Evolutionary conservation across 2,797 vertebrate genomes (phyloP).

Genomic region (Hemibagrus guttatus): DNA sequence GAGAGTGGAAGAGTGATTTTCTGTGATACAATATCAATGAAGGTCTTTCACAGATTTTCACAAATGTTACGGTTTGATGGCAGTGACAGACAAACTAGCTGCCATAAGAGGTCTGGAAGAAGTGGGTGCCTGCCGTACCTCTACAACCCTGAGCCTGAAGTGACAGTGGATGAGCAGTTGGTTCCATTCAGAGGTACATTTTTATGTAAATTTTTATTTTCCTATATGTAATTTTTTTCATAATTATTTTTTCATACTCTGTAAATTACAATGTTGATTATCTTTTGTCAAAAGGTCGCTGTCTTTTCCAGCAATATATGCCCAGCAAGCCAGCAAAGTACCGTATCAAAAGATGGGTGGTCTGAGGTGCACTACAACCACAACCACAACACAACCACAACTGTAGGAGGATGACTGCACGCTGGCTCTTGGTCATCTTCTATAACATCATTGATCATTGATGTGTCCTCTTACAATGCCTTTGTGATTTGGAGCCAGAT

Average conservation of each 20-base stretch:
- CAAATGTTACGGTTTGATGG: neutral
- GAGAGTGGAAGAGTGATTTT: constrained; percentile 35
- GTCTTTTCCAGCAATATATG: neutral
- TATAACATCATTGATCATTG: constrained; percentile 21
- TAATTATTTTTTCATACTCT: neutral
- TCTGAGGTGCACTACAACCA: too few species aligned
- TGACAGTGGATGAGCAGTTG: too few species aligned
- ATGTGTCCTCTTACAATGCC: neutral
- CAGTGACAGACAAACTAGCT: constrained; percentile 20
- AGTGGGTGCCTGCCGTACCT: too few species aligned
- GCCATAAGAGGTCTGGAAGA: neutral
- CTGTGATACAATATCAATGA: constrained; percentile 12
- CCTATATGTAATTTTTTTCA: neutral
- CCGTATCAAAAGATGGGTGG: neutral
- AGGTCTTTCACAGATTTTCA: constrained; percentile 27
- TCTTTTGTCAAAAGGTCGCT: neutral
- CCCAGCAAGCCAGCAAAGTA: too few species aligned
- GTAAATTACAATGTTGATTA: too few species aligned
- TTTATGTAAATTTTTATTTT: neutral
- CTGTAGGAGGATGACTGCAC: constrained; percentile 16
- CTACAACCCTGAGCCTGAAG: too few species aligned
- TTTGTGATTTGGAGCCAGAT: neutral
- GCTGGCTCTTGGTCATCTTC: constrained; percentile 16
- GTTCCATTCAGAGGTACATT: too few species aligned
- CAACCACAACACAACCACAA: constrained; percentile 3